Evolutionary conservation across 1,140 invertebrate genomes (phyloP).

Genomic region (Paraescarpia echinospica): DNA sequence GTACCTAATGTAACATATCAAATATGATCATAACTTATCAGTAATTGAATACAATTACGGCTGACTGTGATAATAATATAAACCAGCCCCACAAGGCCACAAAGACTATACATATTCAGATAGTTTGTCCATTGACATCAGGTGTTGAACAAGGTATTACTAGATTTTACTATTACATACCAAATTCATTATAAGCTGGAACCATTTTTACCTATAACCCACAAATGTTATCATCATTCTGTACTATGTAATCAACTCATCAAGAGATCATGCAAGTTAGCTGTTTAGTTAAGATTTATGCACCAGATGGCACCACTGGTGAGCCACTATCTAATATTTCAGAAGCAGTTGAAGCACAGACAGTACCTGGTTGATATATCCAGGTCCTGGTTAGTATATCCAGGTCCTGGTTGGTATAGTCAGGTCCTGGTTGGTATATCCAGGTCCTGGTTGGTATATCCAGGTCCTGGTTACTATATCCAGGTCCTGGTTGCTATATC

Average conservation of each 20-base stretch:
- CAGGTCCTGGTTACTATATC: no score
- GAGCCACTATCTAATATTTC: background rate
- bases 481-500: no score
- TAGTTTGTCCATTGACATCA: background rate
- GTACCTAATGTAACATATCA: background rate
- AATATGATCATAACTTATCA: no score
- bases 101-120: background rate
- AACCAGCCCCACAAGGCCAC: no score
- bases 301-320: background rate
- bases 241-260: background rate
- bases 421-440: no score
- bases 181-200: background rate
- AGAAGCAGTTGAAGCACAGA: background rate
- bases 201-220: background rate
- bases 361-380: constrained; percentile 54
- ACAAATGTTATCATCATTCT: background rate
- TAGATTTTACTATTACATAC: background rate
- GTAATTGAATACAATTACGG: background rate
- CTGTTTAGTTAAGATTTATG: background rate
- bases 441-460: no score
- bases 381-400: no score
- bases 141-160: background rate
- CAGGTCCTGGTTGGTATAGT: no score
- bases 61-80: background rate
- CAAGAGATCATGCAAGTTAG: background rate